Evolutionary conservation across 2,888 invertebrate genomes (phyloP), one percentile per base, ranked within the genome.

Genomic region (Latheticus oryzae): DNA sequence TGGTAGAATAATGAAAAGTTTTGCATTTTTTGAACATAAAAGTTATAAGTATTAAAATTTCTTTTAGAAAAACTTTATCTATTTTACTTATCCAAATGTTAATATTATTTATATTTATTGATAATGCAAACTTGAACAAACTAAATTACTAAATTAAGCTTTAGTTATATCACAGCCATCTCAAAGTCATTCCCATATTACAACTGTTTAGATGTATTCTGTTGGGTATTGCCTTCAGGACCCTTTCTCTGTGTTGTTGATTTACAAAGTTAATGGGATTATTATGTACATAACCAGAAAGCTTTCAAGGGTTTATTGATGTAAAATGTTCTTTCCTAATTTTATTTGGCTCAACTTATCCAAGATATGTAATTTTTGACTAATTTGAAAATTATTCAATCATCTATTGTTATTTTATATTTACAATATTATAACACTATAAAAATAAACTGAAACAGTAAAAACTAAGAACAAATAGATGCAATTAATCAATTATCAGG

Each of bases 141-240:
- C 8, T 35, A 17, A 38, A 38, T 19, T 33, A 16, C 16, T 38
- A 21, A 23, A 21, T 23, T n/a, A 1, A 4, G 23, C 9, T 23
- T 12, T 16, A 38, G 38, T 12, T 12, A 23, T 15, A 28, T 30
- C 17, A 16, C 7, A 43, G 16, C 16, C 30, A 30, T 17, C 43
- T 30, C 43, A 30, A 43, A 43, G 43, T 43, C 43, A 26, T 48
- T 11, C 21, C 33, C 45, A 26, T 38, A 53, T 45, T 45, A 47
- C 52, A 37, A 52, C 53, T 58, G 58, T 58, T 58, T 53, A 47
- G 57, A 57, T 43, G 58, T 58, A 47, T 52, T 52, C 52, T 52
- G 47, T 24, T 19, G 32, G 47, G 58, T 28, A 33, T 42, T 4
- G 19, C 35, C 24, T 16, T 26, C n/a, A 17, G 42, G 42, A 33